Evolutionary conservation across 2,888 invertebrate species (phyloP), one percentile per base, ranked within the genome.

Genomic region (Drosophila infuscata): DNA sequence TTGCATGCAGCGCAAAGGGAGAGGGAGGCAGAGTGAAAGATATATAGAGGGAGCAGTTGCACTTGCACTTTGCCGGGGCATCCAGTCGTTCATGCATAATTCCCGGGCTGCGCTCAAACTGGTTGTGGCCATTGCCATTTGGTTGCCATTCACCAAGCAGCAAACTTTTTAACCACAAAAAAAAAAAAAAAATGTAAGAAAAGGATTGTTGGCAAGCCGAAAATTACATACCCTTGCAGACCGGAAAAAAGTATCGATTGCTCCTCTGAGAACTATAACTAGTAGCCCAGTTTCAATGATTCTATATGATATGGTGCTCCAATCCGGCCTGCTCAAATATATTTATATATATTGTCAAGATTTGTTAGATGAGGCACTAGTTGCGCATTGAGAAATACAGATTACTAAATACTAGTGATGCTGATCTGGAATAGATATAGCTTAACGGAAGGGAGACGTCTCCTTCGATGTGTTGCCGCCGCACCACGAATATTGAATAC

Each of bases 41-140:
- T n/a, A n/a, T n/a, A 3, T 0, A 4, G 54, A 36, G 11, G 33
- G 35, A 53, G 35, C 38, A 54, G 17, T 38, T 54, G 17, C 29
- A 56, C 38, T 29, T 43, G 70, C 83, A 71, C 77, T 82, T 82
- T 74, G 72, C 20, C 62, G 49, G 66, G 41, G 77, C 80, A 77
- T 58, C 57, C 73, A 78, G 83, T 79, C 79, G 76, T 83, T 83
- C 84, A 81, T 83, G 88, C 86, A 78, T 78, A 86, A 84, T 88
- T 78, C 68, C 64, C 67, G 59, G 54, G 67, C 36, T 62, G 65
- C 72, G 59, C 63, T 76, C 46, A 52, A 57, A 48, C 67, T 56
- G 64, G 46, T 41, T 67, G 54, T 73, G 81, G 70, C 73, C 74
- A 80, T 58, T 73, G 78, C 71, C 81, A 74, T 78, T 81, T 79